Evolutionary conservation across 92 coral and sea anemone genomes (phyloP).

Genomic region (Scolanthus callimorphus): DNA sequence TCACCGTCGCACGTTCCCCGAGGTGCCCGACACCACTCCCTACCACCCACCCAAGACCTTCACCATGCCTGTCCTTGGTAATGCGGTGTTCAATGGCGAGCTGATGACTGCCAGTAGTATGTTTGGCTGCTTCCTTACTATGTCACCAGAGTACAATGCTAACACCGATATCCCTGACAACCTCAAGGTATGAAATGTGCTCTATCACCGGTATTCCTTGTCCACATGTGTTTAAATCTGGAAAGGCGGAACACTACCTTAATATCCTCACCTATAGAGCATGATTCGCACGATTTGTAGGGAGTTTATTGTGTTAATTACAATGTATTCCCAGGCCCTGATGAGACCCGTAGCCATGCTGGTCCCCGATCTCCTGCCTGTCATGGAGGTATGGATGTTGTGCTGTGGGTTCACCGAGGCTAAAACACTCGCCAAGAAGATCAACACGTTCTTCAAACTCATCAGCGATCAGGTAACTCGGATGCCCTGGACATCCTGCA

Average conservation of each 20-base stretch:
- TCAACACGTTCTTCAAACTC: slow-evolving; percentile 72
- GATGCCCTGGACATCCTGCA: background rate
- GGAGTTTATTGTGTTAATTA: too few relatives aligned
- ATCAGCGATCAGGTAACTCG: slow-evolving; percentile 69
- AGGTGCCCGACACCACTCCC: too few relatives aligned
- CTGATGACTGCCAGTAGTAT: slow-evolving; percentile 71
- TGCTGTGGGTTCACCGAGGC: slow-evolving; percentile 86
- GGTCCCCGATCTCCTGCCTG: slow-evolving; percentile 64
- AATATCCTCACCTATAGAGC: background rate
- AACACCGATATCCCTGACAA: slow-evolving; percentile 69
- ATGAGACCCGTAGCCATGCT: slow-evolving; percentile 80
- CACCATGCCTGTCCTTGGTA: slow-evolving; percentile 68
- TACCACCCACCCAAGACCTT: slow-evolving; percentile 33
- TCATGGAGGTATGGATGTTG: slow-evolving; percentile 73
- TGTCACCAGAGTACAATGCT: slow-evolving; percentile 52
- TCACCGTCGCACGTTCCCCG: too few relatives aligned
- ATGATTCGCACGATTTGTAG: too few relatives aligned
- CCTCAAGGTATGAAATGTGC: too few relatives aligned
- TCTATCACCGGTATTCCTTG: too few relatives aligned
- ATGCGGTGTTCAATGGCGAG: slow-evolving; percentile 52
- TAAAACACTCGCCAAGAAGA: slow-evolving; percentile 73
- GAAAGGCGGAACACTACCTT: background rate
- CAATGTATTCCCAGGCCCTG: slow-evolving; percentile 48
- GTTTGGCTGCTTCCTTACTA: slow-evolving; percentile 92
- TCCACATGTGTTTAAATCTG: too few relatives aligned